phyloP scores from a whole-genome alignment of 2,113 vertebrate genomes.

The Nyctereutes procyonoides region DNA sequence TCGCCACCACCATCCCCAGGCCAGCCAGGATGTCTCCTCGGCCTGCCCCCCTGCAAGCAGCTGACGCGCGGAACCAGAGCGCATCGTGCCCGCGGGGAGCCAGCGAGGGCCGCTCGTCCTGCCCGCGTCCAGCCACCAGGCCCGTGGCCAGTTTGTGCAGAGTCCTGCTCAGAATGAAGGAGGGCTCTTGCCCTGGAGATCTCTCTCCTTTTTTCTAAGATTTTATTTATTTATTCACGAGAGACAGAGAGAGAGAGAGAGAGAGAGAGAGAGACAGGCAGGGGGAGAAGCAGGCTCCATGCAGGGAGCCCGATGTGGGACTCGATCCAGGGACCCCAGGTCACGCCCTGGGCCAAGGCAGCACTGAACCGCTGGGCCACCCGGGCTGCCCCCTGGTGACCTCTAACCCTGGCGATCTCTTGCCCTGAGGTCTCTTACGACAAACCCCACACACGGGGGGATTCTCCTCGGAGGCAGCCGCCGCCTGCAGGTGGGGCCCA shows the following conservation, averaged over 20 bases:
- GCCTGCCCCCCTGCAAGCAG: background rate
- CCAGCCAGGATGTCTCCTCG: background rate
- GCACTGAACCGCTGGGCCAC: too few relatives aligned
- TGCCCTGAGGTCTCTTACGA: background rate
- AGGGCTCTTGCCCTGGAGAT: too few relatives aligned
- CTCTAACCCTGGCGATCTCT: too few relatives aligned
- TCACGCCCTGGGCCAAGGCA: too few relatives aligned
- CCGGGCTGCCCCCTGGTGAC: too few relatives aligned
- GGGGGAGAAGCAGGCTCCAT: too few relatives aligned
- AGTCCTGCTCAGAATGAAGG: background rate
- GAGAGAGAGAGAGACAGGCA: too few relatives aligned
- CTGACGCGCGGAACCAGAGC: background rate
- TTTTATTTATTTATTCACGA: too few relatives aligned
- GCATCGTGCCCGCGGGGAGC: background rate
- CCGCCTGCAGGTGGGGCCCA: rapidly evolving
- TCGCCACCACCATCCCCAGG: rapidly evolving
- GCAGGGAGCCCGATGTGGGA: too few relatives aligned
- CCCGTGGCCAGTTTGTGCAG: background rate
- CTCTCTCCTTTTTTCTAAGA: background rate
- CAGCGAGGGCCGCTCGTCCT: rapidly evolving
- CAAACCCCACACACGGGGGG: background rate
- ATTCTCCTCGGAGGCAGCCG: background rate
- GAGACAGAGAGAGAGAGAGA: too few relatives aligned
- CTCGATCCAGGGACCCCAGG: too few relatives aligned
- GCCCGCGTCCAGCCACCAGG: background rate